Conservation (phyloP, 2,113 vertebrate genomes). For the Pagrus major region DNA sequence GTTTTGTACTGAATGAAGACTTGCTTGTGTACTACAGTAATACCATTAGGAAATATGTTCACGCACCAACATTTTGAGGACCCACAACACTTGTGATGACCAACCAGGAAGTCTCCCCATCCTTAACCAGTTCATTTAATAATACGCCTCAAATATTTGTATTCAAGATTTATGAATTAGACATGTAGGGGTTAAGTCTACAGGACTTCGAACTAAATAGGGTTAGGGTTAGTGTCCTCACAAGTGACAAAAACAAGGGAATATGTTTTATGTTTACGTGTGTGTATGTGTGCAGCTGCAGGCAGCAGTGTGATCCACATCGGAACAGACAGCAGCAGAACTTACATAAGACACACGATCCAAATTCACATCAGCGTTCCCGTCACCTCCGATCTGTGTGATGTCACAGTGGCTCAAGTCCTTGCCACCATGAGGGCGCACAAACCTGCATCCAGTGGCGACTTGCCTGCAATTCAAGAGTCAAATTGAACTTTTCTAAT, state of each 20-base stretch:
- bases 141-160: not conserved
- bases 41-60: no score
- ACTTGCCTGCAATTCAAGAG: not conserved
- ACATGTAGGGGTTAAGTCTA: not conserved
- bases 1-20: no score
- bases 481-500: not conserved
- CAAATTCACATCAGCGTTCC: constrained; percentile 34
- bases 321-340: constrained; percentile 39
- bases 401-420: constrained; percentile 32
- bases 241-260: not conserved
- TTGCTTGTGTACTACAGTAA: no score
- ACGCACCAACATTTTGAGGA: not conserved
- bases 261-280: not conserved
- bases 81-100: not conserved
- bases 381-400: constrained; percentile 24
- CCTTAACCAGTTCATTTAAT: not conserved
- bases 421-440: not conserved
- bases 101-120: no score
- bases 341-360: constrained; percentile 45
- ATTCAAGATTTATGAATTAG: not conserved
- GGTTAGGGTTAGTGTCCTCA: not conserved
- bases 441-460: not conserved
- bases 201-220: not conserved
- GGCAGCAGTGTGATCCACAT: constrained; percentile 35
- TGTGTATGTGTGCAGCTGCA: not conserved